Base-by-base conservation (phyloP, 2,797 vertebrate species). In the Oreonectes daqikongensis region DNA sequence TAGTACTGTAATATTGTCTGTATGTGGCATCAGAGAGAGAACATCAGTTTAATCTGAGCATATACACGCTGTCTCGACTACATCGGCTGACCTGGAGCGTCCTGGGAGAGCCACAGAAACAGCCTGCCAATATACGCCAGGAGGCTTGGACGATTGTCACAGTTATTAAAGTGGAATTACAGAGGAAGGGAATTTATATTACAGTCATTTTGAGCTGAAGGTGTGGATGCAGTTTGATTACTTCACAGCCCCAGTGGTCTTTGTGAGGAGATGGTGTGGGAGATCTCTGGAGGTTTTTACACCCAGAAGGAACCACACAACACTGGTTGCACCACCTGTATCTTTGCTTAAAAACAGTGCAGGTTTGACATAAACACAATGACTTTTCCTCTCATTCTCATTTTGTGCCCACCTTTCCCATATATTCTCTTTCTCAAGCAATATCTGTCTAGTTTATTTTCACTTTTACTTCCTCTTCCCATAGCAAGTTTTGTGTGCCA, bases 301-400 rank as follows among this genome's bases (percentile, higher is more conserved):
- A 24, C 75, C 75, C 75, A 2, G 35, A 64, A 70, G 67, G 42
- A 64, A 44, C 9, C 46, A 30, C 75, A 77, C 75, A 77, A 64
- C 67, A 40, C 32, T 69, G 67, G 69, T 77, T 77, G 15, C 22
- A 53, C 68, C 66, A 50, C 52, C 79, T 76, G 72, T 48, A 66
- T 60, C 69, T 71, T 60, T 67, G 80, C 78, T 24, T 68, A 9
- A 12, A 75, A 74, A 84, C 69, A 81, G 69, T n/a, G n/a, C n/a
- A n/a, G n/a, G n/a, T 84, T 79, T 76, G 80, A 84, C 86, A 88
- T 82, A 86, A 80, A 73, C 85, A 79, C 72, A 70, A 42, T 71
- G 20, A 66, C 38, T 71, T 60, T 71, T 35, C 50, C 26, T 53
- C 22, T 55, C 22, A 17, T 68, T 67, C 46, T 64, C 12, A 68